Base-by-base conservation (phyloP, 2,797 vertebrate genomes). In the Dromococcyx pavoninus region DNA sequence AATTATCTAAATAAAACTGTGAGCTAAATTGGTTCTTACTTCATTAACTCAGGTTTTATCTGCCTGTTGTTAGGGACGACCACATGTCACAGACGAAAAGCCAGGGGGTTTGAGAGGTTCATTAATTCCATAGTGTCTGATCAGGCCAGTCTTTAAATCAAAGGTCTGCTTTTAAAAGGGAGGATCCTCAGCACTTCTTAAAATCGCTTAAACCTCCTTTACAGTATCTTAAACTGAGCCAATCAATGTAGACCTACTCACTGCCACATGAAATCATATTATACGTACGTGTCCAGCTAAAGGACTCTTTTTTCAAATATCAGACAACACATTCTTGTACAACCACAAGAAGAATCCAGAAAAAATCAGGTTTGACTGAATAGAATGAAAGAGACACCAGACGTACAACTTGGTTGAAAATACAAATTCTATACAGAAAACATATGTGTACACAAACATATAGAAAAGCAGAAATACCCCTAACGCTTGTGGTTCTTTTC, bases 1-100 rank as follows among this genome's bases (percentile, higher is more conserved):
- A 79, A 82, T 91, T 92, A 86, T 70, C 61, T 72, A 82, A 87
- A 92, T 92, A 85, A 89, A 82, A 67, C 44, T 71, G 30, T 80
- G 89, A 87, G 39, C 43, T 85, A 74, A 91, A 87, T 61, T 71
- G 64, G 54, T 75, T 91, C 35, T 82, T 93, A 87, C 23, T 57
- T 33, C 67, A 65, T 79, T 77, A 94, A 35, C 41, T 78, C 0
- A 0, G 17, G 13, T 60, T 83, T 88, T 65, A 70, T 89, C 72
- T 69, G 22, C 27, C 71, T 67, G 65, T 76, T 76, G 32, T 77
- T 95, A 74, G 56, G 48, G 64, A 73, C 4, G 4, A 85, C 56
- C 56, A 46, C 64, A 53, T 66, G 46, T 89, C 81, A 76, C 1
- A 8, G 43, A 50, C 22, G 15, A 53, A 87, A 79, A 89, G 9